Evolutionary conservation across 2,113 vertebrate species (phyloP).

Genomic region (Muntiacus muntjak): DNA sequence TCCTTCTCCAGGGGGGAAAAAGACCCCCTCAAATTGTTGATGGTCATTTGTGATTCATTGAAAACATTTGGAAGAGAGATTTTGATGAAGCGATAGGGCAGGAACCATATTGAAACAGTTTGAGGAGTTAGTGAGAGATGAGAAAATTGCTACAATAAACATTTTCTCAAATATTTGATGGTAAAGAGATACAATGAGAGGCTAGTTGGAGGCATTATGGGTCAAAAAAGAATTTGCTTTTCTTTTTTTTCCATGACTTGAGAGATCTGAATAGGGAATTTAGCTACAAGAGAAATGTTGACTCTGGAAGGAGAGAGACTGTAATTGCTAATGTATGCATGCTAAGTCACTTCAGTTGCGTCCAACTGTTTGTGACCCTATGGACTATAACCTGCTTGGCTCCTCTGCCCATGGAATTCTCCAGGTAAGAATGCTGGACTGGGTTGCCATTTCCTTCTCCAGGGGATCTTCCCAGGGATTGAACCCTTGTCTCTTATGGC

Average conservation of each 20-base stretch:
- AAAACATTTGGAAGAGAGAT: background rate
- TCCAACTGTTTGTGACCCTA: background rate
- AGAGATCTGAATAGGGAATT: background rate
- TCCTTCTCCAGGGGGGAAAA: background rate
- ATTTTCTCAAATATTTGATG: background rate
- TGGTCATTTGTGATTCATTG: background rate
- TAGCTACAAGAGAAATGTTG: background rate
- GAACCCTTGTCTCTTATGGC: background rate
- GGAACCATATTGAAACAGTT: background rate
- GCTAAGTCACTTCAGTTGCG: background rate
- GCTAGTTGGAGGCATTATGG: background rate
- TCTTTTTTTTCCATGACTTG: background rate
- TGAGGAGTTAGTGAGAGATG: background rate
- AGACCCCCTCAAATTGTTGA: background rate
- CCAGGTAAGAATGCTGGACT: background rate
- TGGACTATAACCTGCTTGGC: fast-evolving
- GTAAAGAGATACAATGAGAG: background rate
- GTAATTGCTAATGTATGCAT: background rate
- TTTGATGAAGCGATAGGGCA: background rate
- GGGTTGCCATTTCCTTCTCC: background rate
- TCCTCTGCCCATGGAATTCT: background rate
- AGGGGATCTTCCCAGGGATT: background rate
- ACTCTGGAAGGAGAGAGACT: background rate
- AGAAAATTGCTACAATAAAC: background rate
- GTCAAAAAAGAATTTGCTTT: background rate